Evolutionary conservation across 2,888 invertebrate genomes (phyloP).

Genomic region (Drosophila greeni): DNA sequence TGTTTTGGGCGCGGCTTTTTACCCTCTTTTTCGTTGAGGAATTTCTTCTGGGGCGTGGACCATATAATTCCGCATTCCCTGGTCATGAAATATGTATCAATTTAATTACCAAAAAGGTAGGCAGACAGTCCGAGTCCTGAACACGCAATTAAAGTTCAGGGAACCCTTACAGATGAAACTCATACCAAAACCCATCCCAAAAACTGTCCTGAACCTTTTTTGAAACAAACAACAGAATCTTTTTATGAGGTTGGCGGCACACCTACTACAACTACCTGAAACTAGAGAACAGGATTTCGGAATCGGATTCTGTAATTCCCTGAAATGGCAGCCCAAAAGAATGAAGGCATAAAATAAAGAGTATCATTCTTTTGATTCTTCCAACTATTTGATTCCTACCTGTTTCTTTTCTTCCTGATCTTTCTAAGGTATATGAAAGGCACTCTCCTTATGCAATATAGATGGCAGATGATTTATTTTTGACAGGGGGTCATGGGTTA

Average conservation of each 20-base stretch:
- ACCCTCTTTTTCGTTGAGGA: neutral
- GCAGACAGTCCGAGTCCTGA: slow-evolving; percentile 47
- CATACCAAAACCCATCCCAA: slow-evolving; percentile 33
- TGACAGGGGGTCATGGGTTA: slow-evolving; percentile 62
- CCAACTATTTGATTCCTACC: slow-evolving; percentile 29
- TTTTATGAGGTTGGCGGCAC: slow-evolving; percentile 27
- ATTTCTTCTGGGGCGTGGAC: slow-evolving; percentile 32
- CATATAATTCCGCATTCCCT: slow-evolving; percentile 31
- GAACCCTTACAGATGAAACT: slow-evolving; percentile 13
- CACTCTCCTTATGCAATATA: slow-evolving; percentile 4
- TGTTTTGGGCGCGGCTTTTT: slow-evolving; percentile 17
- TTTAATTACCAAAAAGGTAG: slow-evolving; percentile 53
- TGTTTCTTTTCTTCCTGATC: slow-evolving; percentile 26
- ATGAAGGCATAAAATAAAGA: slow-evolving; percentile 23
- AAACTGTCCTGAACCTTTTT: slow-evolving; percentile 47
- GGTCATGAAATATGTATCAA: slow-evolving; percentile 51
- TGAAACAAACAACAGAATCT: slow-evolving; percentile 9
- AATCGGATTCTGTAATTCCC: slow-evolving; percentile 48
- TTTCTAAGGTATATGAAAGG: slow-evolving; percentile 35
- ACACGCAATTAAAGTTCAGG: slow-evolving; percentile 59
- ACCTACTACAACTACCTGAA: slow-evolving; percentile 54
- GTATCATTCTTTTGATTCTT: slow-evolving; percentile 10
- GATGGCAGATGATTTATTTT: slow-evolving; percentile 60
- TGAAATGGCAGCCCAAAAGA: slow-evolving; percentile 26
- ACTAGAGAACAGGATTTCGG: slow-evolving; percentile 45